These are phyloP conservation scores for Brachionus calyciflorus DNA, from an alignment of 1,140 invertebrate genomes.

Conservation along the genomic window DNA sequence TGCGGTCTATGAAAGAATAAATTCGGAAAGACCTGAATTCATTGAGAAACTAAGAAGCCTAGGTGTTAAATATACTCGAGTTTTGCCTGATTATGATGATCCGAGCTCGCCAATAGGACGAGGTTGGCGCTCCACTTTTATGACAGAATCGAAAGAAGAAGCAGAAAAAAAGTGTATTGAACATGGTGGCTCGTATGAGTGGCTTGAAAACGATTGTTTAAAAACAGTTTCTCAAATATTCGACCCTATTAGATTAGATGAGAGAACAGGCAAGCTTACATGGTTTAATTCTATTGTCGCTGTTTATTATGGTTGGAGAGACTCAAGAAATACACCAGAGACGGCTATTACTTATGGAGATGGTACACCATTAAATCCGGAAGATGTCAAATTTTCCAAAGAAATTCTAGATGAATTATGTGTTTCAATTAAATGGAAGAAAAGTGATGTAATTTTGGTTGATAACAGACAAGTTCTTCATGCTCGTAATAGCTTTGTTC, in stretches of 20 bases:
- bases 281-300: conserved; percentile 57
- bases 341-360: conserved; percentile 51
- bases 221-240: conserved; percentile 51
- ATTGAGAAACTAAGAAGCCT: conserved; percentile 50
- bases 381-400: conserved; percentile 50
- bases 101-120: conserved; percentile 44
- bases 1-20: conserved; percentile 51
- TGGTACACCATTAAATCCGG: conserved; percentile 49
- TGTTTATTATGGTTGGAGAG: conserved; percentile 52
- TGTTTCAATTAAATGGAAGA: conserved; percentile 51
- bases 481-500: conserved; percentile 51
- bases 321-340: conserved; percentile 51
- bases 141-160: conserved; percentile 49
- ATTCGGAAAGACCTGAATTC: conserved; percentile 49
- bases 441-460: conserved; percentile 52
- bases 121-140: conserved; percentile 53
- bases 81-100: conserved; percentile 41
- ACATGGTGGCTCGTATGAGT: conserved; percentile 51
- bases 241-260: conserved; percentile 50
- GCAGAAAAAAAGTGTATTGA: conserved; percentile 50
- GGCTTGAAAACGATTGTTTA: conserved; percentile 52
- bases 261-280: conserved; percentile 50
- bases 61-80: conserved; percentile 51
- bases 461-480: conserved; percentile 54
- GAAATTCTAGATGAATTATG: conserved; percentile 50